Evolutionary conservation across 1,140 invertebrate species (phyloP), one percentile per base, ranked within the genome.

Genomic region (Bacillus rossius): DNA sequence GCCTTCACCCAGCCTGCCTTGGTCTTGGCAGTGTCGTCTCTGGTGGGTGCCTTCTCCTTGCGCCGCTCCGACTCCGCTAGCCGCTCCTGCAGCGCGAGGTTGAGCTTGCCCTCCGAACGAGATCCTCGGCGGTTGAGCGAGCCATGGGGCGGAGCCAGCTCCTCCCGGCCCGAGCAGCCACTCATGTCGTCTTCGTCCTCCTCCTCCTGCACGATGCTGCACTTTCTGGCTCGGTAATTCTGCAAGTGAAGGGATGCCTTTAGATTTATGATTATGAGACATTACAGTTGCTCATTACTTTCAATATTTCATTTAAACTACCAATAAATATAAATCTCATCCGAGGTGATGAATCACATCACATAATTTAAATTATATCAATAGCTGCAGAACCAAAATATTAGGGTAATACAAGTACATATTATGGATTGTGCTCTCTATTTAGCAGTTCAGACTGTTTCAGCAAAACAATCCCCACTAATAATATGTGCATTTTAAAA

Each of bases 161-260:
- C 59, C 59, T 52, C 60, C 56, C 49, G 29, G 5, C 60, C 61
- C 17, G 80, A 79, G 60, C 76, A 79, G 7, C 73, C 76, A 10
- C 77, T 79, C 26, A 80, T 75, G 2, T 81, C 72, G 55, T 79
- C 81, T 65, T 88, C 86, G 64, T 90, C 89, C 64, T 92, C 89
- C 67, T 91, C 90, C 73, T 92, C 91, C 63, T 86, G 85, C 7
- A 93, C 91, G 64, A 94, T 92, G 65, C 89, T 91, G 74, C 91
- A 94, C 69, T 94, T 93, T 45, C 91, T 79, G 29, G 82, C 83
- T 47, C 90, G 75, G 43, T 70, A 57, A 49, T 72, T 77, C 74
- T 77, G 62, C 14, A 70, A 70, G 58, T 47, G 40, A 64, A 56
- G n/a, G n/a, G n/a, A n/a, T n/a, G n/a, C n/a, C n/a, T n/a, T n/a